phyloP scores from a whole-genome alignment of 2,888 invertebrate genomes.

The Papilio gigon region DNA sequence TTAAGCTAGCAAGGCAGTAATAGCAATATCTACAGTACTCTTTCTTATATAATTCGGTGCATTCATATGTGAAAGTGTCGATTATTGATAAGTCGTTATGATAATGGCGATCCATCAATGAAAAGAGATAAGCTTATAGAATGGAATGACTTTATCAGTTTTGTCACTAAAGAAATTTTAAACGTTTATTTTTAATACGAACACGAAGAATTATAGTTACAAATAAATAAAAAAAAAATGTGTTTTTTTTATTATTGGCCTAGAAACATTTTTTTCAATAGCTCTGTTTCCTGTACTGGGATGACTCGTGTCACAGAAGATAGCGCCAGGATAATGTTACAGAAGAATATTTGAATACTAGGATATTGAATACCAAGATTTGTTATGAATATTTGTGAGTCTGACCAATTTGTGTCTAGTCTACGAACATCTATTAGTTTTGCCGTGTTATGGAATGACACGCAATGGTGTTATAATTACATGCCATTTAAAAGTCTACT shows the following conservation, averaged over 20 bases:
- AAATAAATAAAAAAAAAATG: too few relatives aligned
- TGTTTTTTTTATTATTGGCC: too few relatives aligned
- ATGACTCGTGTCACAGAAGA: too few relatives aligned
- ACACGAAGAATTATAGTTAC: too few relatives aligned
- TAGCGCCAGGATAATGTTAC: too few relatives aligned
- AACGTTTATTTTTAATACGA: too few relatives aligned
- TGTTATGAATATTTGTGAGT: neutral
- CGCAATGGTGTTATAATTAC: slow-evolving; percentile 12
- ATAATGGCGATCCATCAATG: slow-evolving; percentile 2
- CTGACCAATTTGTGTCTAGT: neutral
- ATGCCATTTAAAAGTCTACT: slow-evolving; percentile 2
- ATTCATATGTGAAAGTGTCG: slow-evolving; percentile 6
- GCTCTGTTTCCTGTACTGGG: too few relatives aligned
- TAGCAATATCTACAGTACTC: neutral
- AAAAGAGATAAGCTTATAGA: neutral
- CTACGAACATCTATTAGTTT: slow-evolving; percentile 5
- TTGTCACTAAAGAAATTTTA: neutral
- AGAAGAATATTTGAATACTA: neutral
- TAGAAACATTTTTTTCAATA: too few relatives aligned
- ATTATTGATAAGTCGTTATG: neutral
- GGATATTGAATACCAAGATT: neutral
- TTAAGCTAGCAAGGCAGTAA: too few relatives aligned
- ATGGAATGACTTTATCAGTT: neutral
- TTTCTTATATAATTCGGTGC: neutral
- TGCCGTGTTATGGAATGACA: neutral